Evolutionary conservation across 1,140 invertebrate species (phyloP).

Genomic region (Propsilocerus akamusi): DNA sequence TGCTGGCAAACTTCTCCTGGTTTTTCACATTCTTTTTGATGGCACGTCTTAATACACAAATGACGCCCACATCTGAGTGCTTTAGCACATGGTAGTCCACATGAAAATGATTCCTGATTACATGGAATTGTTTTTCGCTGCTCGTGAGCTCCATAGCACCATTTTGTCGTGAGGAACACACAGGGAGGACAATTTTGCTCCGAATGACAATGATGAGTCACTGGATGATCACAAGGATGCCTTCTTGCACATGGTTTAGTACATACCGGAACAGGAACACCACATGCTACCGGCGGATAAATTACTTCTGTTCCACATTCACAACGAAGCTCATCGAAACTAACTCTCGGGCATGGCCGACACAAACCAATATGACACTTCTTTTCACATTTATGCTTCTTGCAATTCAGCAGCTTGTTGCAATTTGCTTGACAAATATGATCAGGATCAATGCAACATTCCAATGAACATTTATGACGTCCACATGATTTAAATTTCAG

Average conservation of each 20-base stretch:
- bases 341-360: slow-evolving; percentile 58
- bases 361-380: slow-evolving; percentile 82
- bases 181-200: slow-evolving; percentile 74
- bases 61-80: slow-evolving; percentile 59
- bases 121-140: slow-evolving; percentile 75
- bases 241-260: slow-evolving; percentile 49
- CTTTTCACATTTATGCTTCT: slow-evolving; percentile 70
- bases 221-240: slow-evolving; percentile 65
- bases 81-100: slow-evolving; percentile 70
- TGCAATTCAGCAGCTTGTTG: slow-evolving; percentile 62
- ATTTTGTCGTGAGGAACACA: slow-evolving; percentile 68
- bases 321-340: slow-evolving; percentile 84
- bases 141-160: slow-evolving; percentile 81
- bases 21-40: slow-evolving; percentile 40
- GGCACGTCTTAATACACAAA: slow-evolving; percentile 54
- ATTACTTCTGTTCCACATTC: slow-evolving; percentile 73
- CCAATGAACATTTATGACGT: slow-evolving; percentile 72
- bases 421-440: slow-evolving; percentile 74
- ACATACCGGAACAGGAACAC: slow-evolving; percentile 67
- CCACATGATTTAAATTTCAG: slow-evolving; percentile 66
- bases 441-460: slow-evolving; percentile 70
- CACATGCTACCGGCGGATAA: slow-evolving; percentile 81
- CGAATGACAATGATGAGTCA: slow-evolving; percentile 59
- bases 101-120: slow-evolving; percentile 72
- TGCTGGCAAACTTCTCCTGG: slow-evolving; percentile 42